Evolutionary conservation across 1,140 invertebrate genomes (phyloP).

Genomic region (Pseudomyrmex concolor): DNA sequence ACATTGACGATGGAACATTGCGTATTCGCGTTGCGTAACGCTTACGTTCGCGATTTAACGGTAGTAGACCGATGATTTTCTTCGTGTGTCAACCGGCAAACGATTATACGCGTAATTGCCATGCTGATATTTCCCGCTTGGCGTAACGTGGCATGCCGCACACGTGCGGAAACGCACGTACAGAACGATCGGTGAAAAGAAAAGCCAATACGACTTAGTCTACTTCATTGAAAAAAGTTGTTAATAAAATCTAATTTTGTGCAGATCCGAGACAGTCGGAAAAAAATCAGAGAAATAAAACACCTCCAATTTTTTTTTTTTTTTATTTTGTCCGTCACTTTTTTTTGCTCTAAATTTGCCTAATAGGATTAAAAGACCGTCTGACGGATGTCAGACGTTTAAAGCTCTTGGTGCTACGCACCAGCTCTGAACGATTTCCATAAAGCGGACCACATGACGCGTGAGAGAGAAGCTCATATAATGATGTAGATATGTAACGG

Average conservation of each 20-base stretch:
- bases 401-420: not conserved
- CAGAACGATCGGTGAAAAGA: not conserved
- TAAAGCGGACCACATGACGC: slow-evolving; percentile 36
- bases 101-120: slow-evolving; percentile 38
- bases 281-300: too few species aligned
- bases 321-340: not conserved
- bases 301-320: too few species aligned
- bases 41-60: slow-evolving; percentile 35
- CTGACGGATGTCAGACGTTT: not conserved
- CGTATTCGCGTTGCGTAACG: slow-evolving; percentile 46
- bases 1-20: slow-evolving; percentile 25
- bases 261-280: not conserved
- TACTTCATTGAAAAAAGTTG: not conserved
- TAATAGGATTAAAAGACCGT: slow-evolving; percentile 24
- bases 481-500: slow-evolving; percentile 59
- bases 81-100: slow-evolving; percentile 45
- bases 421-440: slow-evolving; percentile 45
- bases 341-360: slow-evolving; percentile 1
- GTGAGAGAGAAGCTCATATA: slow-evolving; percentile 37
- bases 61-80: slow-evolving; percentile 29
- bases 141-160: not conserved
- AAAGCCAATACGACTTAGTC: not conserved
- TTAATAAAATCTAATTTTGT: not conserved
- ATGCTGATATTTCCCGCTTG: slow-evolving; percentile 37
- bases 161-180: not conserved